phyloP scores from a whole-genome alignment of 2,888 invertebrate genomes.

The Bugulina stolonifera region DNA sequence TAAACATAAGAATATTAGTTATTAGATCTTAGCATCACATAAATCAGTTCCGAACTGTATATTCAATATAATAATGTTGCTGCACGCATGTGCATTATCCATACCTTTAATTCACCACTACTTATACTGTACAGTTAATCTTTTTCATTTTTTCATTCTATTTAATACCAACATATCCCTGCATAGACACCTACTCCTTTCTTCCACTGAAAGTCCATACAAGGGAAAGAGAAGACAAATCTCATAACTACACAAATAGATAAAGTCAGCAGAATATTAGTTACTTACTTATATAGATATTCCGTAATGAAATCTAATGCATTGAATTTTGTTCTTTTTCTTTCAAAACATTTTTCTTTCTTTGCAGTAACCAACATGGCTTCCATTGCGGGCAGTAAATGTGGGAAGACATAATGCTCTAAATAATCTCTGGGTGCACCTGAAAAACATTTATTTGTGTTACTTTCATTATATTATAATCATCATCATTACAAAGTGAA shows the following conservation, averaged over 20 bases:
- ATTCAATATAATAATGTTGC: too few species aligned
- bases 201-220: too few species aligned
- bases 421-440: constrained; percentile 48
- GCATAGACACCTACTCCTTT: constrained; percentile 29
- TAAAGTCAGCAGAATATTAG: too few species aligned
- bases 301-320: constrained; percentile 51
- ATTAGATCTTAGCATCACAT: background rate
- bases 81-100: too few species aligned
- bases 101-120: too few species aligned
- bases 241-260: too few species aligned
- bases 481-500: too few species aligned
- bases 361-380: constrained; percentile 50
- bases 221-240: too few species aligned
- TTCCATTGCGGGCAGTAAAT: constrained; percentile 48
- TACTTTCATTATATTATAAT: too few species aligned
- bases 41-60: too few species aligned
- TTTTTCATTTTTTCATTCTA: background rate
- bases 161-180: too few species aligned
- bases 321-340: constrained; percentile 52
- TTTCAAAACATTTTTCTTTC: constrained; percentile 52
- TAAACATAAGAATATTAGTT: background rate
- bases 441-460: constrained; percentile 33
- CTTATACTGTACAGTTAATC: too few species aligned
- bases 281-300: constrained; percentile 47
- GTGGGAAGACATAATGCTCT: constrained; percentile 50